Evolutionary conservation across 2,888 invertebrate genomes (phyloP), one percentile per base, ranked within the genome.

Genomic region (Siphlonurus alternatus): DNA sequence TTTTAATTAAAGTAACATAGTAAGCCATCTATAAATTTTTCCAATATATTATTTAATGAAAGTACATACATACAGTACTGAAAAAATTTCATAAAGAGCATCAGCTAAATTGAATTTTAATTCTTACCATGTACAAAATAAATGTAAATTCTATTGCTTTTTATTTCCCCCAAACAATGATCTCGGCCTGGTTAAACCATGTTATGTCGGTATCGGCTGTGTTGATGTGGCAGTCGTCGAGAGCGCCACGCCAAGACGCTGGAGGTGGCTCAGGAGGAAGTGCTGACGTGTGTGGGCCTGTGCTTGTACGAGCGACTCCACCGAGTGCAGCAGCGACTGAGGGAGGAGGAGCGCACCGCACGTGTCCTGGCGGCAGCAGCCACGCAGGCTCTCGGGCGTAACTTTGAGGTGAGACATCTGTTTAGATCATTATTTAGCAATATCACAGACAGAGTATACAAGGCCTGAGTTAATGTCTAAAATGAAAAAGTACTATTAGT

Each of bases 231-330:
- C 25, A 87, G 88, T 73, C 85, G 89, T 69, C 82, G 94, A 67
- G 95, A 95, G 75, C 82, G 95, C 65, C 95, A 96, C 75, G 95
- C 95, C 5, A 95, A 95, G 78, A 95, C 95, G n/a, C 77, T 96
- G 70, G 95, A 95, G 79, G 93, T 94, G 68, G 95, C 95, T 70
- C 95, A 96, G 77, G 94, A 95, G 77, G 95, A 96, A 79, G 94
- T 96, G 65, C 80, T 96, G 68, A 94, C 93, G 10, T 96, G 95
- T 75, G 83, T 96, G 66, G 95, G 95, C 15, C 89, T 95, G 75
- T 93, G 93, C 75, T 86, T 95, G 71, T 93, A 93, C 74, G 93
- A 94, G 74, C 82, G 93, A 65, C 81, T 96, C 61, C 89, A 93
- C 74, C 85, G 89, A 69, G 87, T 95, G 67, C 89, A 91, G 71